phyloP scores from a whole-genome alignment of 1,140 invertebrate species.

The Holcopasites calliopsidis region DNA sequence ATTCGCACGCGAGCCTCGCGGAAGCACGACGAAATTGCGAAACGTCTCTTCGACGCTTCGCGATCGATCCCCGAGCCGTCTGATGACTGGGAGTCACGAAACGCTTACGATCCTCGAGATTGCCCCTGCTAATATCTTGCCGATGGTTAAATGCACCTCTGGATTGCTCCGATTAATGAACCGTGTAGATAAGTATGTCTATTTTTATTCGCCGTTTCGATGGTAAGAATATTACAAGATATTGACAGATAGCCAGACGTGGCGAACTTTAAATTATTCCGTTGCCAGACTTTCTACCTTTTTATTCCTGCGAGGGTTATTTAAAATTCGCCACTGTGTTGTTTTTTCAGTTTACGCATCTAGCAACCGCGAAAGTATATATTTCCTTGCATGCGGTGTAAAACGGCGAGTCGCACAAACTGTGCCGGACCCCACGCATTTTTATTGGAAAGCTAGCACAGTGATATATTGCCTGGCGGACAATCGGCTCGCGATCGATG shows the following conservation, averaged over 20 bases:
- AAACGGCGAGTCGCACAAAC: constrained; percentile 22
- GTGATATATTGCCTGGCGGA: constrained; percentile 12
- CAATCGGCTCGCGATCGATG: constrained; percentile 5
- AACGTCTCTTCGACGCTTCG: not conserved
- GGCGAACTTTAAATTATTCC: no score
- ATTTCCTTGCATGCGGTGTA: not conserved
- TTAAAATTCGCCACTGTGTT: constrained; percentile 19
- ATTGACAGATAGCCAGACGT: no score
- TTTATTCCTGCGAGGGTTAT: no score
- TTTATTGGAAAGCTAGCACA: not conserved
- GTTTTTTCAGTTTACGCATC: constrained; percentile 13
- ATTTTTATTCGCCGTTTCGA: no score
- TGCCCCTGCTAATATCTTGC: constrained; percentile 4
- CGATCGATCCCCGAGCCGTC: not conserved
- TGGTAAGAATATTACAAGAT: no score
- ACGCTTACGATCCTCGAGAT: constrained; percentile 2
- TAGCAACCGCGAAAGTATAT: not conserved
- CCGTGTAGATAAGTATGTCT: no score
- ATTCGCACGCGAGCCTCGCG: constrained; percentile 47
- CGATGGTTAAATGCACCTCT: not conserved
- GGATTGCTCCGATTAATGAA: no score
- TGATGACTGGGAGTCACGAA: constrained; percentile 32
- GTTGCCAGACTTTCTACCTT: no score
- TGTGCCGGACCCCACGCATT: constrained; percentile 9
- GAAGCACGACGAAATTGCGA: constrained; percentile 36